Conservation (phyloP, 2,113 vertebrate species). For the Blennius ocellaris region DNA sequence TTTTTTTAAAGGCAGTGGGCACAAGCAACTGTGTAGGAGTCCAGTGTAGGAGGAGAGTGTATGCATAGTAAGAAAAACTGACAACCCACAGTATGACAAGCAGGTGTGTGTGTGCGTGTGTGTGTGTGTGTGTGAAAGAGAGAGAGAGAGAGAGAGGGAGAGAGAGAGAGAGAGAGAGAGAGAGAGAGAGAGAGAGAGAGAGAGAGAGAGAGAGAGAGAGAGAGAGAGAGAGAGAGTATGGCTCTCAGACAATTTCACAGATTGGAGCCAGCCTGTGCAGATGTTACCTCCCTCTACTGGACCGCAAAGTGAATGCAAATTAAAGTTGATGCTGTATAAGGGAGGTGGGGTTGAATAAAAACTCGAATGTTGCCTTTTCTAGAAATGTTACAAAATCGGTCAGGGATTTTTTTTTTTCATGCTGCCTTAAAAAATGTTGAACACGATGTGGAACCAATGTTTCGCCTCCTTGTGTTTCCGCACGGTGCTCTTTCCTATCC, state of each 20-base stretch:
- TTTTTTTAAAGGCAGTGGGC: constrained; percentile 39
- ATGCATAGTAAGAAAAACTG: constrained; percentile 5
- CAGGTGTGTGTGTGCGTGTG: constrained; percentile 12
- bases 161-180: too few relatives aligned
- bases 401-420: not conserved
- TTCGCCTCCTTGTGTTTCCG: constrained; percentile 27
- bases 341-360: too few relatives aligned
- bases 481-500: constrained; percentile 54
- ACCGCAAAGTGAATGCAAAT: constrained; percentile 1
- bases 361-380: too few relatives aligned
- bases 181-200: too few relatives aligned
- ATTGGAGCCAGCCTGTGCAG: not conserved
- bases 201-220: too few relatives aligned
- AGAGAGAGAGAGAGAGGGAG: too few relatives aligned
- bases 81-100: constrained; percentile 15
- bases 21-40: constrained; percentile 45
- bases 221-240: too few relatives aligned
- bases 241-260: too few relatives aligned
- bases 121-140: too few relatives aligned
- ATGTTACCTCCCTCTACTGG: constrained; percentile 55
- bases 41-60: constrained; percentile 23
- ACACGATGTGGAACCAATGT: constrained; percentile 42
- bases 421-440: not conserved
- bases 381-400: too few relatives aligned
- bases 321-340: not conserved